Conservation (phyloP, 2,113 vertebrate species). For the Actenoides hombroni region DNA sequence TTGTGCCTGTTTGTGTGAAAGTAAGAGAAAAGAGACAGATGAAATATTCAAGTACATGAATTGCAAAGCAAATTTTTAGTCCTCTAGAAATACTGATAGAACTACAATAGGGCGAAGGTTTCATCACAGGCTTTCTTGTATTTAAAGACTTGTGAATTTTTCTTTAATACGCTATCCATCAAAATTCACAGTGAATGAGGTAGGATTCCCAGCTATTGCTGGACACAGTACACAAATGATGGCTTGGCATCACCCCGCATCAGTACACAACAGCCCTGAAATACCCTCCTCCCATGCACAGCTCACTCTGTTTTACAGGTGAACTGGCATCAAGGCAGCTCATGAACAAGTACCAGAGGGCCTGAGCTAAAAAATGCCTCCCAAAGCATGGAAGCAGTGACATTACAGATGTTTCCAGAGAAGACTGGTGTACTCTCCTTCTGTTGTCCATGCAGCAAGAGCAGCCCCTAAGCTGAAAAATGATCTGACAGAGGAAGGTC, state of each 20-base stretch:
- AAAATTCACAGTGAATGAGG: neutral
- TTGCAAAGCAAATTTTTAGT: neutral
- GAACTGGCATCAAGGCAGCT: neutral
- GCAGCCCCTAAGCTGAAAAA: neutral
- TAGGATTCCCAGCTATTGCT: neutral
- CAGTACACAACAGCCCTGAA: neutral
- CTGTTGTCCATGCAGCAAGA: neutral
- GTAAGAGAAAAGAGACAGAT: neutral
- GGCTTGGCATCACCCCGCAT: neutral
- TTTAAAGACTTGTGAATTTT: neutral
- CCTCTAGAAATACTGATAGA: neutral
- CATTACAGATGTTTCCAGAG: neutral
- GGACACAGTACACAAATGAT: neutral
- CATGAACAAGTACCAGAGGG: rapidly evolving
- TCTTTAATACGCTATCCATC: neutral
- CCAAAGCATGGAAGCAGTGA: neutral
- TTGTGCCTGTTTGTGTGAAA: neutral
- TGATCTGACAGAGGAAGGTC: neutral
- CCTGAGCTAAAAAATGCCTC: neutral
- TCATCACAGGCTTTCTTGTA: neutral
- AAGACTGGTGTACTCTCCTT: neutral
- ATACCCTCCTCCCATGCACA: neutral
- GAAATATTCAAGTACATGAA: neutral
- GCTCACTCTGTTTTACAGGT: neutral
- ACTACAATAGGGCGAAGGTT: neutral